These are phyloP conservation scores for Neolamprologus longior DNA, from an alignment of 2,113 vertebrate species.

Conservation along the genomic window DNA sequence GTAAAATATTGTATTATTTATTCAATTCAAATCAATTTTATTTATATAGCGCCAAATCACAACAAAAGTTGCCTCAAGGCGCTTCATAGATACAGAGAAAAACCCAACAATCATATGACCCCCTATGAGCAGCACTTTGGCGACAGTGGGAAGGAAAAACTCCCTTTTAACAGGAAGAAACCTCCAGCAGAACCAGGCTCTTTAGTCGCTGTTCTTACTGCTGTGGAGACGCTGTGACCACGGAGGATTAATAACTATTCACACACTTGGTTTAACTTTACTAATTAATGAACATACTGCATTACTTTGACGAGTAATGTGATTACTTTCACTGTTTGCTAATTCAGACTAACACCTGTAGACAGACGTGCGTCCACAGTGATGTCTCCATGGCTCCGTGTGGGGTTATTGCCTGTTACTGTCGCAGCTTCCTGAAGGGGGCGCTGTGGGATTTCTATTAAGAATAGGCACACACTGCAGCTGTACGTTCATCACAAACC, in stretches of 20 bases:
- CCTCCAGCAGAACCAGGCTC: too few species aligned
- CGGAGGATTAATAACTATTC: background rate
- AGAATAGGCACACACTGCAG: background rate
- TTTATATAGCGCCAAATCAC: too few species aligned
- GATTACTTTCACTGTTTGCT: background rate
- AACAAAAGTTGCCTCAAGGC: accelerated
- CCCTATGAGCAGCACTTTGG: too few species aligned
- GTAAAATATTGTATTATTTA: background rate
- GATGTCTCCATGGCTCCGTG: background rate
- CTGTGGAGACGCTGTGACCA: background rate
- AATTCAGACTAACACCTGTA: accelerated
- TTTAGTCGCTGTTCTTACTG: background rate
- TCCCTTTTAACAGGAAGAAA: too few species aligned
- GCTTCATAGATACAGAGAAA: too few species aligned
- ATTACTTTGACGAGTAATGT: background rate
- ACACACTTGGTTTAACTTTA: background rate
- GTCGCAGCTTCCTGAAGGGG: background rate
- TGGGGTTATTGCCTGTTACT: background rate
- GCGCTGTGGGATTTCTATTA: background rate
- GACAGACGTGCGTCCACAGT: background rate
- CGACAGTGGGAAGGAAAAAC: too few species aligned
- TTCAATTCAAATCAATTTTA: accelerated
- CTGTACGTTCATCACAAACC: background rate
- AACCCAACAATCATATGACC: too few species aligned
- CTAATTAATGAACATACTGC: background rate